Conservation (phyloP, 2,113 vertebrate genomes). For the Macroglossus sobrinus region DNA sequence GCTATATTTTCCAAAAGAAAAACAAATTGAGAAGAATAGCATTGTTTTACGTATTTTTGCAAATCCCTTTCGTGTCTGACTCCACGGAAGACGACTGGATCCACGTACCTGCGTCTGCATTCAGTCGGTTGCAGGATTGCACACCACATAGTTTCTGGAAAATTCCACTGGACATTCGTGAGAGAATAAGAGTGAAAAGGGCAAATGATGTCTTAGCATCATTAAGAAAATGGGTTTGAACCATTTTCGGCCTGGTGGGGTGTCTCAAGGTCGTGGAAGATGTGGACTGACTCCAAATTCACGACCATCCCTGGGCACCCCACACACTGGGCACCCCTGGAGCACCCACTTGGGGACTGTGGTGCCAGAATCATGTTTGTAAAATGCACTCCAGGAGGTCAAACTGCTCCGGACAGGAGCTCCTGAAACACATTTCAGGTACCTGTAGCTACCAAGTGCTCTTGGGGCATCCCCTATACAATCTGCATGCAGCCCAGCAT, state of each 20-base stretch:
- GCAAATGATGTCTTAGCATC: background rate
- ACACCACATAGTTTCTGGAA: background rate
- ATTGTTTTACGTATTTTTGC: background rate
- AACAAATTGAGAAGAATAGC: background rate
- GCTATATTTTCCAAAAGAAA: background rate
- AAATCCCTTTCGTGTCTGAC: background rate
- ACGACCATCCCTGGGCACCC: background rate
- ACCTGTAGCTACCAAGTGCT: background rate
- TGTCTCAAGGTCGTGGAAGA: background rate
- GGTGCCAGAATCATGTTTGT: too few relatives aligned
- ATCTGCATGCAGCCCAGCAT: background rate
- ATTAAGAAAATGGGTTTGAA: too few relatives aligned
- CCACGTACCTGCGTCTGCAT: rapidly evolving
- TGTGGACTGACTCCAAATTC: background rate
- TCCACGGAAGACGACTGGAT: background rate
- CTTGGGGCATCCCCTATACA: background rate
- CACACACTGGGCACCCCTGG: background rate
- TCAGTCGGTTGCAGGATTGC: background rate
- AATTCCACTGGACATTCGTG: background rate
- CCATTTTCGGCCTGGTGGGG: background rate
- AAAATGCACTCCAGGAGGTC: background rate
- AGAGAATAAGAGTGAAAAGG: background rate
- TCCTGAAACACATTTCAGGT: background rate
- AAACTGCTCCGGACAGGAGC: background rate
- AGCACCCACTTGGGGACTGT: too few relatives aligned